Percentiles rank a stretch among this genome's conserved stretches.
Conservation (phyloP, 2,888 invertebrate genomes). For the Synergus itoensis region DNA sequence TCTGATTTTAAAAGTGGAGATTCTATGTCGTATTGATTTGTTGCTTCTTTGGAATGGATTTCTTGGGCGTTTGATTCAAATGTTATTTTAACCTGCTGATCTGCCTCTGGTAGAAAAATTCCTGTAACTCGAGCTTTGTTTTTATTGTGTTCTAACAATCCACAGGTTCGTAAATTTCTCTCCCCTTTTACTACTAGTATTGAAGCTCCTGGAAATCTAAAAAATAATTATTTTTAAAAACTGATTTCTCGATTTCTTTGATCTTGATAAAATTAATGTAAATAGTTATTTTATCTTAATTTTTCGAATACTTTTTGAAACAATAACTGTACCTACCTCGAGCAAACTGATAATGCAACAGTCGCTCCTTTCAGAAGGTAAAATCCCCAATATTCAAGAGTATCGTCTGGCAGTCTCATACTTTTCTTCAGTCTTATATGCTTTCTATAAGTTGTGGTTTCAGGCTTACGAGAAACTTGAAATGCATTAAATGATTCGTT, state of each 20-base stretch:
- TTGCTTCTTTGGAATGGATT: conserved; percentile 67
- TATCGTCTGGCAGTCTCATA: conserved; percentile 90
- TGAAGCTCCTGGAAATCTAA: conserved; percentile 84
- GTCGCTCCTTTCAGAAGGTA: conserved; percentile 88
- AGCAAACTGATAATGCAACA: conserved; percentile 89
- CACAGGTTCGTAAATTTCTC: conserved; percentile 87
- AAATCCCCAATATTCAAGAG: conserved; percentile 93
- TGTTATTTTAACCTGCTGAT: conserved; percentile 82
- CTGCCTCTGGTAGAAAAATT: conserved; percentile 78
- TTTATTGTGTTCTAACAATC: conserved; percentile 85
- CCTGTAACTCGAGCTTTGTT: conserved; percentile 81
- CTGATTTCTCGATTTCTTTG: conserved; percentile 4
- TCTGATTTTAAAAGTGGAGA: too few species aligned
- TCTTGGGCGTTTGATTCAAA: conserved; percentile 81
- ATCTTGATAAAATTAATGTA: background rate
- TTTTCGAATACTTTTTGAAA: background rate
- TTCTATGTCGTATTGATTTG: background rate
- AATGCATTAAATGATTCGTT: conserved; percentile 86
- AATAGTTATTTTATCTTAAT: background rate
- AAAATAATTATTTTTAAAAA: conserved; percentile 38
- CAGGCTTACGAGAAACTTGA: conserved; percentile 85
- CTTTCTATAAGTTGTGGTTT: conserved; percentile 84
- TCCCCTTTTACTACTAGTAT: conserved; percentile 91
- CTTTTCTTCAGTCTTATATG: conserved; percentile 89
- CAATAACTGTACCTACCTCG: conserved; percentile 78